phyloP scores from a whole-genome alignment of 2,797 vertebrate species.

The Poeciliopsis turneri region DNA sequence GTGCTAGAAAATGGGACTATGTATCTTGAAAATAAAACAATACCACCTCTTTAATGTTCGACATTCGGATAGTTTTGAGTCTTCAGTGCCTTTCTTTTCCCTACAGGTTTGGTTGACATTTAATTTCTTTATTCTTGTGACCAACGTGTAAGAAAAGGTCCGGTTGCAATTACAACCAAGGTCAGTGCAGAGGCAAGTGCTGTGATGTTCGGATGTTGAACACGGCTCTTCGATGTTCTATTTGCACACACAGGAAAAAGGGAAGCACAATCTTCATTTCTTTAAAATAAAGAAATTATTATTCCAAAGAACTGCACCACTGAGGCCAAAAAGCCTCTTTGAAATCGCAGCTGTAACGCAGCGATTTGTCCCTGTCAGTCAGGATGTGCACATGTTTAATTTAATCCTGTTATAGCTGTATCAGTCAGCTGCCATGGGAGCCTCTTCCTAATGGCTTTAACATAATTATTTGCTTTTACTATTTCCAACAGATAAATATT shows the following conservation, averaged over 20 bases:
- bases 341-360: constrained; percentile 37
- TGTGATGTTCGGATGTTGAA: constrained; percentile 63
- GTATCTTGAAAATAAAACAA: too few species aligned
- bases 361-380: constrained; percentile 41
- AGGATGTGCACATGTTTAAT: constrained; percentile 57
- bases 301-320: constrained; percentile 8
- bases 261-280: constrained; percentile 28
- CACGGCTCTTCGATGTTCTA: constrained; percentile 46
- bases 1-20: too few species aligned
- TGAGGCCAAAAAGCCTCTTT: constrained; percentile 22
- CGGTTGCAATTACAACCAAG: constrained; percentile 70
- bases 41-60: constrained; percentile 16
- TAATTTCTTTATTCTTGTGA: constrained; percentile 70
- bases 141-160: constrained; percentile 72
- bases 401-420: constrained; percentile 64
- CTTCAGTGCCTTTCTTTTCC: constrained; percentile 47
- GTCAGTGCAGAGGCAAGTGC: constrained; percentile 57
- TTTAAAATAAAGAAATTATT: constrained; percentile 38
- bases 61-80: constrained; percentile 61
- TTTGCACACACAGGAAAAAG: not conserved
- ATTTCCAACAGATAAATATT: constrained; percentile 49
- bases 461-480: constrained; percentile 49
- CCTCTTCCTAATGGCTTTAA: constrained; percentile 56
- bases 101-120: constrained; percentile 70
- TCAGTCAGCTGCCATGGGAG: constrained; percentile 45